Conservation (phyloP, 2,888 invertebrate species). For the Drosophila formosana region DNA sequence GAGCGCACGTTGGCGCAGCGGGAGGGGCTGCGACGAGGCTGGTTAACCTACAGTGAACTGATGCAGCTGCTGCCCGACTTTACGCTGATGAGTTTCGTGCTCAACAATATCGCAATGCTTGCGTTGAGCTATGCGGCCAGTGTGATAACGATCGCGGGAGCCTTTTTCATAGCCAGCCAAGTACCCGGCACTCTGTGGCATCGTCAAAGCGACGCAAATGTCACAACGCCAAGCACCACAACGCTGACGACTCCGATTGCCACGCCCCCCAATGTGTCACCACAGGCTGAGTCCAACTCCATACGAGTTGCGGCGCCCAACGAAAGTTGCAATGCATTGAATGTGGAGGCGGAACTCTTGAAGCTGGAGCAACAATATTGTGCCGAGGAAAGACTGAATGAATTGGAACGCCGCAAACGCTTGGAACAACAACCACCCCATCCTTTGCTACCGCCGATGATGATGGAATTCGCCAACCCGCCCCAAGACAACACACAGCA, state of each 20-base stretch:
- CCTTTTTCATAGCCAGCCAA: conserved; percentile 86
- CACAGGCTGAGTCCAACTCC: conserved; percentile 19
- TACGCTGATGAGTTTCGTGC: conserved; percentile 82
- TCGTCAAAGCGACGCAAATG: conserved; percentile 41
- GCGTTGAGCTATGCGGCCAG: conserved; percentile 84
- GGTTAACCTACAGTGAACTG: conserved; percentile 93
- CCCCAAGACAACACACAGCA: conserved; percentile 53
- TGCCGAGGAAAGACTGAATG: conserved; percentile 74
- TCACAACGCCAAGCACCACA: conserved; percentile 21
- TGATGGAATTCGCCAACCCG: conserved; percentile 26
- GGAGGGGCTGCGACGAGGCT: conserved; percentile 90
- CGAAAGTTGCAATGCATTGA: conserved; percentile 65
- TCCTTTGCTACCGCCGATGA: conserved; percentile 45
- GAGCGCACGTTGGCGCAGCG: conserved; percentile 91
- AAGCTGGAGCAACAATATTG: conserved; percentile 79
- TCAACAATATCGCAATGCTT: conserved; percentile 82
- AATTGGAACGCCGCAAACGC: conserved; percentile 52
- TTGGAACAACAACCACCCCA: conserved; percentile 50
- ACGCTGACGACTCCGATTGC: conserved; percentile 28
- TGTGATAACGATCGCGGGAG: conserved; percentile 85
- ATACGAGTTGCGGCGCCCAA: conserved; percentile 28
- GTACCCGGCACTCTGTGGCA: conserved; percentile 86
- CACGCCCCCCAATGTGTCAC: conserved; percentile 36
- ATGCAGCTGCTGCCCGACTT: conserved; percentile 85
- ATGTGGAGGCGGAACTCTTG: conserved; percentile 82